Evolutionary conservation across 1,140 invertebrate genomes (phyloP).

Genomic region (Rhyacophila brunnea): DNA sequence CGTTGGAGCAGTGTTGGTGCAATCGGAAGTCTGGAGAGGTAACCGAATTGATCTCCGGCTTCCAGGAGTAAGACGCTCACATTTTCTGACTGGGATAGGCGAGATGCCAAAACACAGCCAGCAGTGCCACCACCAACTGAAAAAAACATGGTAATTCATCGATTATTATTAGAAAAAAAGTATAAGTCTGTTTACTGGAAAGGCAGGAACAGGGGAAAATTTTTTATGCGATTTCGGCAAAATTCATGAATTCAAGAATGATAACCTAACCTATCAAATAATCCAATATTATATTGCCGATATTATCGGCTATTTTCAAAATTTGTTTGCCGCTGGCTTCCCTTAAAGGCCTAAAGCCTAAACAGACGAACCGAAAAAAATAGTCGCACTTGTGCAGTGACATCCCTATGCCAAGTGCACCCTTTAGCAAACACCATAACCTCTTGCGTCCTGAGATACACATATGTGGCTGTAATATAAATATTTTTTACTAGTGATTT

Average conservation of each 20-base stretch:
- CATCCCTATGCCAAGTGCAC: no score
- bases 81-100: constrained; percentile 60
- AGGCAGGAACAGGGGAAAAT: background rate
- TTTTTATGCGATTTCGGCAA: no score
- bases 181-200: background rate
- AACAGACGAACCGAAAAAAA: no score
- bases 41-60: constrained; percentile 67
- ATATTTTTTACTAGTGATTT: no score
- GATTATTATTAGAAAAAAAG: background rate
- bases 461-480: no score
- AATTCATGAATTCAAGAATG: background rate
- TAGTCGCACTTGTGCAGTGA: no score
- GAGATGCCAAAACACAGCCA: constrained; percentile 73
- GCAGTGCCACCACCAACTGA: constrained; percentile 78
- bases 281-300: background rate
- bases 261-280: background rate
- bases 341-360: no score
- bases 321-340: no score
- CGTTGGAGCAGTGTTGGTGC: constrained; percentile 65
- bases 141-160: background rate
- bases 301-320: background rate
- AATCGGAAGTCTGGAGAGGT: constrained; percentile 61
- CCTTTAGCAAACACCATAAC: no score
- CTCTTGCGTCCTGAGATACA: no score
- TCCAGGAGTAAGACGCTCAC: constrained; percentile 66